Percentiles rank a stretch among this genome's conserved stretches.
Conservation (phyloP, 2,888 invertebrate genomes). For the Yponomeuta malinellus region DNA sequence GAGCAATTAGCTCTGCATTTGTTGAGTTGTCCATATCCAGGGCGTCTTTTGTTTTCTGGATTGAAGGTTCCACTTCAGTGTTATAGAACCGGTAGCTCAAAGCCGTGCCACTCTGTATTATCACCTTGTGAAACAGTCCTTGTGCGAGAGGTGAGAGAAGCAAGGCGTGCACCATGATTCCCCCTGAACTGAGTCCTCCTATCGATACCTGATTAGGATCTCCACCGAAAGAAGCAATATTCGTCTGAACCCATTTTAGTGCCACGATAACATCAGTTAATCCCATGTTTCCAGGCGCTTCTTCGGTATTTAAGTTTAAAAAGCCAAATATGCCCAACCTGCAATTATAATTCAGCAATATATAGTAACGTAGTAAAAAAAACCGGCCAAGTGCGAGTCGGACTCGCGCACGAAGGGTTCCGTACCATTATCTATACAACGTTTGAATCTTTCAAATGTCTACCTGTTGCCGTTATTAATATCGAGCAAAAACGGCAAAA, state of each 20-base stretch:
- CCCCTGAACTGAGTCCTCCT: constrained; percentile 31
- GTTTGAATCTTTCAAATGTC: no score
- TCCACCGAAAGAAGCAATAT: constrained; percentile 28
- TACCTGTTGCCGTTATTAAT: no score
- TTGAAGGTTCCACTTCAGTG: background rate
- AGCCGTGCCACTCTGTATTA: constrained; percentile 19
- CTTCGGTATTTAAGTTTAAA: constrained; percentile 25
- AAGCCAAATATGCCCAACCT: constrained; percentile 33
- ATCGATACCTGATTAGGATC: constrained; percentile 26
- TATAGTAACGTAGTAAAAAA: background rate
- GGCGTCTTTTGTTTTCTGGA: constrained; percentile 9
- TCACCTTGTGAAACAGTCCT: constrained; percentile 22
- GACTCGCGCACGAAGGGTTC: no score
- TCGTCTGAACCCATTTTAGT: constrained; percentile 25
- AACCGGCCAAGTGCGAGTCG: no score
- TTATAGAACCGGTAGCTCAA: constrained; percentile 19
- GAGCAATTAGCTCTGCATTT: constrained; percentile 14
- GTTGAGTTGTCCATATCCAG: constrained; percentile 2
- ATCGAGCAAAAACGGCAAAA: no score
- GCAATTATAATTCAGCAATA: background rate
- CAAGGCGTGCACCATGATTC: constrained; percentile 29
- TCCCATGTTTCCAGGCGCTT: constrained; percentile 29
- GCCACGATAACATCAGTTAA: constrained; percentile 28
- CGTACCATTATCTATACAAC: no score
- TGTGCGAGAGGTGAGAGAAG: constrained; percentile 27